Conservation (phyloP, 92 coral and sea anemone species). For the Bergia sp. region DNA sequence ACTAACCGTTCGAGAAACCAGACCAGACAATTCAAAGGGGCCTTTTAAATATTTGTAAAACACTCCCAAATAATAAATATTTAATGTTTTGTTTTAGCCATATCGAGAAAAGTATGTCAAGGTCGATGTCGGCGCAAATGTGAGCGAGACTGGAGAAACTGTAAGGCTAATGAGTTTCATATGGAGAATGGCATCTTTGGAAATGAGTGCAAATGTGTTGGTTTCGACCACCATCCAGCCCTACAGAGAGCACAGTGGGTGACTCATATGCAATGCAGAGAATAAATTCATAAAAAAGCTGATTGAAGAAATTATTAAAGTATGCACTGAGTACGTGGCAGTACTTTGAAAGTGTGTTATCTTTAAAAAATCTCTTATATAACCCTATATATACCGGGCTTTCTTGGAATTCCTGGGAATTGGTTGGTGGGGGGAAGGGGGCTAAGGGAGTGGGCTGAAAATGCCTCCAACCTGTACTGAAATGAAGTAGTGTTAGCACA, state of each 20-base stretch:
- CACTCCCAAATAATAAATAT: not conserved
- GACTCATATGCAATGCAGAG: not conserved
- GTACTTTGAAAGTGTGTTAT: not conserved
- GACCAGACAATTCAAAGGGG: too few species aligned
- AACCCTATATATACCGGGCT: too few species aligned
- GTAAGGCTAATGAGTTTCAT: not conserved
- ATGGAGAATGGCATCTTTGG: not conserved
- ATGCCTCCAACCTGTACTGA: too few species aligned
- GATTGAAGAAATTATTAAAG: not conserved
- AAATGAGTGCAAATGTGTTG: not conserved
- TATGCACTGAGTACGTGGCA: not conserved
- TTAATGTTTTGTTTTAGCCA: not conserved
- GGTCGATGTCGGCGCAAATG: not conserved
- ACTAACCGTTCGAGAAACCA: too few species aligned
- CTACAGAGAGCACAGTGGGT: not conserved
- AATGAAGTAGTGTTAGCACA: too few species aligned
- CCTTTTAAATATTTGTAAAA: too few species aligned
- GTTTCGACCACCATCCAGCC: not conserved
- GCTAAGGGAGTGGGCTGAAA: too few species aligned
- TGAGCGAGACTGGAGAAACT: not conserved
- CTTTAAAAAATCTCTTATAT: too few species aligned
- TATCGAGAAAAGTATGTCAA: not conserved
- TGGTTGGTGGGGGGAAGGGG: too few species aligned
- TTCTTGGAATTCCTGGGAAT: too few species aligned
- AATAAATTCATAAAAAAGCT: not conserved